These are phyloP conservation scores for Cyclargus thomasi DNA, from an alignment of 1,140 invertebrate species.

Conservation along the genomic window DNA sequence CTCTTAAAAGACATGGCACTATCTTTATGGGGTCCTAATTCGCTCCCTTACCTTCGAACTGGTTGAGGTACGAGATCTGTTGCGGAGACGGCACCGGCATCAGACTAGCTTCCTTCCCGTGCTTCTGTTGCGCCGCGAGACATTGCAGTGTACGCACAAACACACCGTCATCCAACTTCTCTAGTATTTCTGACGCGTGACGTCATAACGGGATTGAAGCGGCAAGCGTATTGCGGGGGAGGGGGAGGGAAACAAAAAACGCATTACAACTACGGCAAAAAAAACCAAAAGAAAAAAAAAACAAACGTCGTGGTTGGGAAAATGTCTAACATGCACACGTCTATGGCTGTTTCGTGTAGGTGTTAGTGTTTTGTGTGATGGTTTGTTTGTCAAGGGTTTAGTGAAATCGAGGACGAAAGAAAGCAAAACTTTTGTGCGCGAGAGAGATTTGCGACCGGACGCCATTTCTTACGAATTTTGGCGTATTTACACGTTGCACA, in stretches of 20 bases:
- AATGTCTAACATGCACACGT: conserved; percentile 73
- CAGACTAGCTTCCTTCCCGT: conserved; percentile 88
- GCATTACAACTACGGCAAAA: conserved; percentile 75
- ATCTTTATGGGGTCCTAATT: background rate
- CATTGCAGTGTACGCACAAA: conserved; percentile 87
- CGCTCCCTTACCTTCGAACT: conserved; percentile 85
- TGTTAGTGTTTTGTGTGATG: conserved; percentile 16
- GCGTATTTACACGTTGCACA: too few species aligned
- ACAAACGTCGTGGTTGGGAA: conserved; percentile 71
- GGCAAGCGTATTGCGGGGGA: conserved; percentile 69
- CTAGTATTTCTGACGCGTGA: conserved; percentile 69
- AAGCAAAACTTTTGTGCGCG: too few species aligned
- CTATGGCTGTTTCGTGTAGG: conserved; percentile 58
- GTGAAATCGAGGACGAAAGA: too few species aligned
- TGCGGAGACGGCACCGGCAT: conserved; percentile 97
- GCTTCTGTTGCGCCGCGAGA: conserved; percentile 85
- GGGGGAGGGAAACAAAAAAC: conserved; percentile 72
- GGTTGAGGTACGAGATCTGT: conserved; percentile 96
- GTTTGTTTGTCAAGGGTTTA: conserved; percentile 9
- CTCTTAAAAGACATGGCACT: too few species aligned
- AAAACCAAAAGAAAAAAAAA: conserved; percentile 42
- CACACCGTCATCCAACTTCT: conserved; percentile 82
- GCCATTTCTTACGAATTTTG: too few species aligned
- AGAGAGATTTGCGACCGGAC: too few species aligned
- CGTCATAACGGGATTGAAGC: conserved; percentile 65